Base-by-base conservation (phyloP, 2,113 vertebrate genomes). In the Carassius carassius region DNA sequence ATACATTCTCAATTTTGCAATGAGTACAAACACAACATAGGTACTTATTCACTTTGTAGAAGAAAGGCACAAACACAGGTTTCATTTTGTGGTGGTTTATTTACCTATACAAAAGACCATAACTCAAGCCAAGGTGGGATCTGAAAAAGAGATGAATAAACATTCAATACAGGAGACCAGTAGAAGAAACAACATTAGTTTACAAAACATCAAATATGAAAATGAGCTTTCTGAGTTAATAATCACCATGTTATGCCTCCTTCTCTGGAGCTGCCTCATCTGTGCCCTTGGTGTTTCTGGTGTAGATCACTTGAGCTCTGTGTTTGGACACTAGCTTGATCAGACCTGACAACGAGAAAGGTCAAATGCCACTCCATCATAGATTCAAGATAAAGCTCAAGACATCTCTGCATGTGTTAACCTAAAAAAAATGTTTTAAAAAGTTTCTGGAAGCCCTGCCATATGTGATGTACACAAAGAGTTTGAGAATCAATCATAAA, bases 241-340 rank as follows among this genome's bases (percentile, higher is more conserved):
- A 60, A 25, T 86, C 23, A 86, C 86, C 88, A 84, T 11, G 76
- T 84, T 87, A 89, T 19, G 86, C 84, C 13, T 89, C 95, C 88
- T 96, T 97, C 76, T 96, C 95, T 2, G 94, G 93, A 3, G 92
- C 94, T 0, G 93, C 96, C 90, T 94, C 94, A 14, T 99, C 98
- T 4, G 96, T 97, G 0, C 97, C 98, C 92, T 99, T 99, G 1
- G 98, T 99, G 94, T 99, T 99, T 32, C 98, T 95, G 10, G 98
- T 99, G 89, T 99, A 99, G 88, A 99, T 99, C 58, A 99, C 95
- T 74, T 99, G 98, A 19, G 98, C 97, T 93, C 97, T 95, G 92
- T 99, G 98, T 91, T 99, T 99, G 84, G 97, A 99, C 86, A 99
- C 98, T 78, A 99, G 91, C 69, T 99, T 99, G 93, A 99, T 99